These are phyloP conservation scores for Anoplopoma fimbria DNA, from an alignment of 2,113 vertebrate genomes.

Conservation along the genomic window DNA sequence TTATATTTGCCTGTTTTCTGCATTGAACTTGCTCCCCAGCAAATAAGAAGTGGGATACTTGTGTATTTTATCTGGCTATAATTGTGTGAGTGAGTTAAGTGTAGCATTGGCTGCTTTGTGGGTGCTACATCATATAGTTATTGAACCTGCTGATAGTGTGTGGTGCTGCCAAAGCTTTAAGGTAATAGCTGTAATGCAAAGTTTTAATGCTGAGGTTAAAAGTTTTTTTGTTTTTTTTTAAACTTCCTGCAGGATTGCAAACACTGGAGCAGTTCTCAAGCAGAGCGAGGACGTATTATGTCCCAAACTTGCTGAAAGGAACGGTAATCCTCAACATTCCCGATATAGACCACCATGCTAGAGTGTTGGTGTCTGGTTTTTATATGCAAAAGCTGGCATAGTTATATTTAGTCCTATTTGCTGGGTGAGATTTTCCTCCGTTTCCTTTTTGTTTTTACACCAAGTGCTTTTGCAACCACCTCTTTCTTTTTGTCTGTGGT, in stretches of 20 bases:
- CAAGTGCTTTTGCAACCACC: slow-evolving; percentile 75
- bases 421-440: slow-evolving; percentile 48
- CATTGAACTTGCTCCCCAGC: slow-evolving; percentile 63
- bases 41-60: slow-evolving; percentile 34
- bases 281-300: slow-evolving; percentile 16
- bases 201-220: slow-evolving; percentile 38
- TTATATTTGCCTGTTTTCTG: slow-evolving; percentile 40
- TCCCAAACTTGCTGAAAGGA: slow-evolving; percentile 26
- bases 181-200: slow-evolving; percentile 54
- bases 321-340: slow-evolving; percentile 69
- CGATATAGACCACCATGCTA: slow-evolving; percentile 39
- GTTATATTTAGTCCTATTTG: slow-evolving; percentile 50
- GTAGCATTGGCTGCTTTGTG: slow-evolving; percentile 49
- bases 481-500: slow-evolving; percentile 59
- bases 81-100: slow-evolving; percentile 24
- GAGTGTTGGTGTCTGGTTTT: slow-evolving; percentile 37
- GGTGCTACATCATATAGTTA: slow-evolving; percentile 46
- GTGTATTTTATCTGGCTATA: slow-evolving; percentile 44
- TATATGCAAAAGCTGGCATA: slow-evolving; percentile 63
- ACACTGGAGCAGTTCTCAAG: slow-evolving; percentile 69
- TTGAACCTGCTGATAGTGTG: slow-evolving; percentile 64
- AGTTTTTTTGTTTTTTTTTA: slow-evolving; percentile 22
- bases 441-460: slow-evolving; percentile 58
- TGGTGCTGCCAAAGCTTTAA: slow-evolving; percentile 75
- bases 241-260: slow-evolving; percentile 50